A percentile compares a stretch with the other conserved stretches of the same genome.
These are phyloP conservation scores for Pheucticus melanocephalus DNA, from an alignment of 2,113 vertebrate species.

Conservation along the genomic window DNA sequence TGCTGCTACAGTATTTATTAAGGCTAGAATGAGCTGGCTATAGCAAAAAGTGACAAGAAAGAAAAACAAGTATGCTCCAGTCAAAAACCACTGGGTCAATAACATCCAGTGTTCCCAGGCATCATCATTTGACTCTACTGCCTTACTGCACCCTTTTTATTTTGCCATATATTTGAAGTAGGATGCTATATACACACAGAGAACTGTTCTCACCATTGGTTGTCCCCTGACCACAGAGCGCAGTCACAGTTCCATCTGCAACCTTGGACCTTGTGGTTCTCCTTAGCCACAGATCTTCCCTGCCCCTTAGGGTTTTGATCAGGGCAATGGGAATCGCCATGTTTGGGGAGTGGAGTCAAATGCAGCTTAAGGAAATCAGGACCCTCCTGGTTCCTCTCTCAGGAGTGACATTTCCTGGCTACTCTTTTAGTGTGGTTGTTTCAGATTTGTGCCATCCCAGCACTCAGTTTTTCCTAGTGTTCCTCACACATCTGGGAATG, in stretches of 20 bases:
- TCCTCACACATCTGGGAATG: background rate
- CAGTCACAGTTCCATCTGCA: background rate
- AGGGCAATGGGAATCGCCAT: background rate
- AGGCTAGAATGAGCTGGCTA: background rate
- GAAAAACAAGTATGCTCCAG: background rate
- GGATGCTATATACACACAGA: background rate
- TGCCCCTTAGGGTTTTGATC: background rate
- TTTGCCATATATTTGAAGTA: background rate
- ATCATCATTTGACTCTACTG: background rate
- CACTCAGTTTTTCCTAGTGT: background rate
- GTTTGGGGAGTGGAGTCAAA: background rate
- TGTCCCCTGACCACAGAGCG: background rate
- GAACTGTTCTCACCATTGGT: background rate
- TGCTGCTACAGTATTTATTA: background rate
- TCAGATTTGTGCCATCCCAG: background rate
- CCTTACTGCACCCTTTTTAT: background rate
- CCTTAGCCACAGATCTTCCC: background rate
- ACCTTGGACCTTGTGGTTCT: background rate
- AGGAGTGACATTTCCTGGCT: background rate
- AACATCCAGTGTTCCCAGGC: background rate
- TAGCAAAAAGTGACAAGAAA: background rate
- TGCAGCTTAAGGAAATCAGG: background rate
- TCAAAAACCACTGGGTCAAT: background rate
- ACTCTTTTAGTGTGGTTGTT: background rate
- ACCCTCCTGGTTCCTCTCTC: background rate